Conservation (phyloP, 2,113 vertebrate species). For the Pheucticus melanocephalus region DNA sequence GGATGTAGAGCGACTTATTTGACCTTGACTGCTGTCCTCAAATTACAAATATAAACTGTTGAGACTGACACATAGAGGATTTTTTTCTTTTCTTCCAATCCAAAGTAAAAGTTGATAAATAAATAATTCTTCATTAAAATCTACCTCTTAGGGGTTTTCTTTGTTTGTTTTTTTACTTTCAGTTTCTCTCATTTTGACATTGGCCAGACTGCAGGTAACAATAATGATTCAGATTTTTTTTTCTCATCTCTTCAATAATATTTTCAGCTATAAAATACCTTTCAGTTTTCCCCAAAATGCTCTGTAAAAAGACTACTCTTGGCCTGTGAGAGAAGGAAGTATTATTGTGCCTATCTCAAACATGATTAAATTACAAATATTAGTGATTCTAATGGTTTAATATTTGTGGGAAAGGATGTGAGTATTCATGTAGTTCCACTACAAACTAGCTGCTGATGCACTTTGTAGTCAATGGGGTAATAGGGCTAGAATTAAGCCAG, state of each 20-base stretch:
- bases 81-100: not conserved
- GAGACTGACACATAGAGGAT: not conserved
- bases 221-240: not conserved
- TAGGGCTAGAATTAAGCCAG: not conserved
- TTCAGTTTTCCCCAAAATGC: not conserved
- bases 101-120: constrained; percentile 15
- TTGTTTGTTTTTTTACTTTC: not conserved
- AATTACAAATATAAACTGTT: constrained; percentile 14
- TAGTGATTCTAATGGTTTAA: not conserved
- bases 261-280: not conserved
- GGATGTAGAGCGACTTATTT: constrained; percentile 11
- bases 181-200: not conserved
- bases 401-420: not conserved
- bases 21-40: constrained; percentile 34
- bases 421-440: not conserved
- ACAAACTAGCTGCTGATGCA: not conserved
- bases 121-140: constrained; percentile 9
- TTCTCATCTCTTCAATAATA: not conserved
- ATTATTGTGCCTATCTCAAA: not conserved
- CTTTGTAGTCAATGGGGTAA: not conserved
- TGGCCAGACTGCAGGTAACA: not conserved
- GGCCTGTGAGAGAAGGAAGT: not conserved
- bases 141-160: not conserved
- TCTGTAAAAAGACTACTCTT: not conserved
- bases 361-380: not conserved